Evolutionary conservation across 2,113 vertebrate species (phyloP), one percentile per base, ranked within the genome.

Genomic region (Rhea pennata): DNA sequence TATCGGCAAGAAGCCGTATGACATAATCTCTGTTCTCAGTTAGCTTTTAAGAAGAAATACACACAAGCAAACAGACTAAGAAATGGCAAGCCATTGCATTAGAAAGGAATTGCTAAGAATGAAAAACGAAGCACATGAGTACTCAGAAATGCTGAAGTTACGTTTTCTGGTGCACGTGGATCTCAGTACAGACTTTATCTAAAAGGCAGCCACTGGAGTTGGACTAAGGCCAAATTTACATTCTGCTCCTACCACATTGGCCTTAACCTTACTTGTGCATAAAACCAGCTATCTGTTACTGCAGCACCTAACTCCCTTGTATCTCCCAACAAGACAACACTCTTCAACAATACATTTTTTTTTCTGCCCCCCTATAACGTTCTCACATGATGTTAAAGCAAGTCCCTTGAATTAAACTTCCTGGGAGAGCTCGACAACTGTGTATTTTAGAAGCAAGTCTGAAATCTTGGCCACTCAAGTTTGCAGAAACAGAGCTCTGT

Each of bases 191-290:
- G 74, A 21, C 89, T 80, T 58, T 26, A 83, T 71, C 73, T 87
- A 23, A 5, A 15, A 76, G 23, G 62, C 89, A 91, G 89, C 24
- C 75, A 48, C 74, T 90, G 3, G 83, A 61, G 19, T 2, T 87
- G 87, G 93, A 62, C 36, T 42, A 51, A 54, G 13, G 82, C 94
- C 94, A 94, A 80, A 88, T 80, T 91, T 91, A 93, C 82, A 91
- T 96, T 96, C 87, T 67, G 79, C 44, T 94, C 36, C 59, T 36
- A 62, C 71, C 93, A 95, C 67, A 73, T 29, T 36, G 46, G 33
- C 64, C 59, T 76, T 83, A 96, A 71, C 40, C 33, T 94, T 74
- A 85, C 73, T 70, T 85, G 64, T 42, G 81, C 84, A 79, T 40
- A 77, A 71, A 54, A 58, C 29, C 58, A 40, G 65, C 67, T 81